Base-by-base conservation (phyloP, 2,797 vertebrate species). In the Lepus oiostolus region DNA sequence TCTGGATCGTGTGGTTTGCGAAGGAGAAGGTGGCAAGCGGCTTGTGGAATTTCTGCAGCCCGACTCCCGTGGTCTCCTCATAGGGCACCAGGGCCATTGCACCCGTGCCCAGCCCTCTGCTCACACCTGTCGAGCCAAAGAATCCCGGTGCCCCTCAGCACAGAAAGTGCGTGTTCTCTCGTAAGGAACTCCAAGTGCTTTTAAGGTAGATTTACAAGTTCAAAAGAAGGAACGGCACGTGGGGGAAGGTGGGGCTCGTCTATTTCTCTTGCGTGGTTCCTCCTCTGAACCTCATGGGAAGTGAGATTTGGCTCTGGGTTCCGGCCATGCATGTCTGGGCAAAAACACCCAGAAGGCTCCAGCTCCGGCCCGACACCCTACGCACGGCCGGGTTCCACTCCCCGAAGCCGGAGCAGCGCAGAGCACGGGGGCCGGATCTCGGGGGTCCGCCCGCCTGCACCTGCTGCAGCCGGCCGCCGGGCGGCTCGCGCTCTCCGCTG, bases 11-110 rank as follows among this genome's bases (percentile, higher is more conserved):
- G 93, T 88, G 99, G 88, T 99, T 97, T 28, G 98, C 99, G 81
- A 99, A 99, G 35, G 91, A 95, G 94, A 99, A 99, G 0, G 98
- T 97, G 4, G 98, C 98, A 0, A 98, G 98, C 2, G 99, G 97
- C 75, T 98, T 98, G 92, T 99, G 99, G 68, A 99, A 98, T 96
- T 99, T 99, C 84, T 99, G 98, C 42, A 99, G 97, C 0, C 94
- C 98, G 0, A 98, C 97, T 10, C 98, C 71, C 0, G 96, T 26
- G 1, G 97, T 98, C 52, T 98, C 97, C 16, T 97, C 97, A 63
- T 98, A 98, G 13, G 98, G 98, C 19, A 98, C 98, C 94, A 98
- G 74, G 54, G 98, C 98, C 98, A 98, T 98, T 50, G 84, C 62
- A 52, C 32, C 71, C 7, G 32, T 17, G 11, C n/a, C 47, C 71